A percentile compares a stretch with the other conserved stretches of the same genome.
Evolutionary conservation across 2,888 invertebrate species (phyloP).

Genomic region (Lasioglossum marginatum): DNA sequence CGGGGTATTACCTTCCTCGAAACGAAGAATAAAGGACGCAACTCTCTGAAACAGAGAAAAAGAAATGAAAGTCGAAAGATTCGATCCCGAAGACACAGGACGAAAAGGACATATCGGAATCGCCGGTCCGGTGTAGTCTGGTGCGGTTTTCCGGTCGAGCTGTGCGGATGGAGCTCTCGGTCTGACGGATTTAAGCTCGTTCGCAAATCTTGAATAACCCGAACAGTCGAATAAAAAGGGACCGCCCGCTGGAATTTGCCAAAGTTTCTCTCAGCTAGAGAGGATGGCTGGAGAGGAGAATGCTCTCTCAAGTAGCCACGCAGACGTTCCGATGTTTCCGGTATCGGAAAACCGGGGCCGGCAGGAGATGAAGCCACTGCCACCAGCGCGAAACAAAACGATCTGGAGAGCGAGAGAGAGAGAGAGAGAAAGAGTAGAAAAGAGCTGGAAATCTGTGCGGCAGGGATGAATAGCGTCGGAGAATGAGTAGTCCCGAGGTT

Average conservation of each 20-base stretch:
- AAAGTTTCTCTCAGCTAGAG: background rate
- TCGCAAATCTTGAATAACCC: constrained; percentile 4
- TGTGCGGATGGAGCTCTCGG: background rate
- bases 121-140: background rate
- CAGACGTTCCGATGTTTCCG: constrained; percentile 9
- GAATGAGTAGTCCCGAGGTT: background rate
- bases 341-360: background rate
- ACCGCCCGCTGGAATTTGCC: constrained; percentile 3
- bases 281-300: background rate
- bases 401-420: background rate
- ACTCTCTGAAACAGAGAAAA: constrained; percentile 3
- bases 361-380: constrained; percentile 13
- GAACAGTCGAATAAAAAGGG: constrained; percentile 32
- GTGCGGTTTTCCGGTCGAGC: background rate
- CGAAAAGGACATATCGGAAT: background rate
- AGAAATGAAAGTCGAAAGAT: background rate
- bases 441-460: background rate
- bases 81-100: background rate
- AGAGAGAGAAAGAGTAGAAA: background rate
- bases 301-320: constrained; percentile 8
- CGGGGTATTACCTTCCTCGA: background rate
- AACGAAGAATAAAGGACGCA: constrained; percentile 5
- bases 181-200: background rate
- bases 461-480: background rate
- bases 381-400: constrained; percentile 5